A percentile compares a stretch with the other conserved stretches of the same genome.
Conservation (phyloP, 2,888 invertebrate genomes). For the Malthinus seriepunctatus region DNA sequence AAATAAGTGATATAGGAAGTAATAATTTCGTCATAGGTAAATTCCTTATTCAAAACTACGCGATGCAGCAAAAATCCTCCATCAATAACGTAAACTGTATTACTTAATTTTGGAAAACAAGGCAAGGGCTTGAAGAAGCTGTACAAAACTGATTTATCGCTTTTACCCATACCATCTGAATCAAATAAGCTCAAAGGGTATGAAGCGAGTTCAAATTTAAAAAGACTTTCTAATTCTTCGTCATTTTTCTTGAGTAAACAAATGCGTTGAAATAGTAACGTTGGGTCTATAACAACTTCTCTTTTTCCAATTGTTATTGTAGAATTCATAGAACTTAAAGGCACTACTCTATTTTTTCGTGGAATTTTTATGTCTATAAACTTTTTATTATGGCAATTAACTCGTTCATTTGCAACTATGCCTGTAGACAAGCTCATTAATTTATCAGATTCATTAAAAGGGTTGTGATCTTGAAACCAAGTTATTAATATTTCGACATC, state of each 20-base stretch:
- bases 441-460: neutral
- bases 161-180: slow-evolving; percentile 8
- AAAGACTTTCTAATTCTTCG: neutral
- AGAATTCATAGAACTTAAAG: neutral
- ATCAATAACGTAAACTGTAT: too few species aligned
- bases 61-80: too few species aligned
- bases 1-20: too few species aligned
- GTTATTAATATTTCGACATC: neutral
- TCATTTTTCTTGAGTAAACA: neutral
- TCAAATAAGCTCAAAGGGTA: neutral
- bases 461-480: neutral
- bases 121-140: neutral
- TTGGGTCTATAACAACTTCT: neutral
- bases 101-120: too few species aligned
- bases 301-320: neutral
- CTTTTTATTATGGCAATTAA: neutral
- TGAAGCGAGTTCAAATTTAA: neutral
- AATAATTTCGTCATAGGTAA: too few species aligned
- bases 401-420: neutral
- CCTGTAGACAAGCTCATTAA: neutral
- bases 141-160: slow-evolving; percentile 5
- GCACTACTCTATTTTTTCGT: neutral
- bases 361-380: neutral
- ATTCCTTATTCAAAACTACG: too few species aligned
- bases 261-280: neutral